These are phyloP conservation scores for Chromis chromis DNA, from an alignment of 2,797 vertebrate genomes.

Conservation along the genomic window DNA sequence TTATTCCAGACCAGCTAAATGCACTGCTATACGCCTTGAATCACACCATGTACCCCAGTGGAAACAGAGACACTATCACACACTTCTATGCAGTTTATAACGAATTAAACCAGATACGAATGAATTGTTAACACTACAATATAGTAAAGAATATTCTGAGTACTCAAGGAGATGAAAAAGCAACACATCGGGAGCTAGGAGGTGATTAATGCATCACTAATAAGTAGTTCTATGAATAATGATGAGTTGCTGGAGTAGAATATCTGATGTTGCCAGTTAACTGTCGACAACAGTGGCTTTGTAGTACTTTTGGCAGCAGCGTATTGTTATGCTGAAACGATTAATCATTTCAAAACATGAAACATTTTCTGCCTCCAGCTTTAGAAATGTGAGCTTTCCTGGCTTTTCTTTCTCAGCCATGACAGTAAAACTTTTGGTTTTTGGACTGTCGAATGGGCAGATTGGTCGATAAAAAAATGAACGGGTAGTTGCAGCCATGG, in stretches of 20 bases:
- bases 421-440: not conserved
- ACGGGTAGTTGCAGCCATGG: constrained; percentile 17
- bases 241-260: not conserved
- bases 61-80: not conserved
- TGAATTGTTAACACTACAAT: not conserved
- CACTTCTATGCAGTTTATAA: constrained; percentile 3
- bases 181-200: not conserved
- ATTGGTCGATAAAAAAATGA: constrained; percentile 25
- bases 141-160: not conserved
- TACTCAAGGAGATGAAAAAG: not conserved
- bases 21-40: constrained; percentile 6
- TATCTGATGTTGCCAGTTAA: not conserved
- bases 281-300: not conserved
- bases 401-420: not conserved
- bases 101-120: constrained; percentile 13
- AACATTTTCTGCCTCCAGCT: not conserved
- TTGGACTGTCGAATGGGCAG: constrained; percentile 7
- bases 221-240: not conserved
- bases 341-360: constrained; percentile 5
- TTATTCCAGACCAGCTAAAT: constrained; percentile 12
- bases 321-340: constrained; percentile 3
- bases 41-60: not conserved
- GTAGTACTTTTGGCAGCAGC: not conserved
- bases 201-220: not conserved
- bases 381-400: not conserved